Evolutionary conservation across 1,140 invertebrate species (phyloP), one percentile per base, ranked within the genome.

Genomic region (Lasaia peninsularis): DNA sequence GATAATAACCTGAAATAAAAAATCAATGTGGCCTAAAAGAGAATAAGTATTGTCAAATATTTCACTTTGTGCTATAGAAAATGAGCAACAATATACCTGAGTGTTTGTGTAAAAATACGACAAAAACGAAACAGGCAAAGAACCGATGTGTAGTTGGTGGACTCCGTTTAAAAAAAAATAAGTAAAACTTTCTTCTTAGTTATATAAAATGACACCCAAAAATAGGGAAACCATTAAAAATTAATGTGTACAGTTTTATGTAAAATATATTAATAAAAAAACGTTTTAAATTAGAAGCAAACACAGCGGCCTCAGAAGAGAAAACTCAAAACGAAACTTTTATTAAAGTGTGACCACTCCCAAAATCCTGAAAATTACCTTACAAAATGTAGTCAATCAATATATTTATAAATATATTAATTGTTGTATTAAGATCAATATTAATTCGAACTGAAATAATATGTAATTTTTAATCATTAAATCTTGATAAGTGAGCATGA

Each of bases 1-100:
- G 85, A 85, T 86, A 88, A 78, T 88, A 88, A 88, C 85, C 85
- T 88, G 85, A 82, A 88, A 88, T 80, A 80, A 85, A 87, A 88
- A 88, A 85, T 85, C 82, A 88, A 88, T 87, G 80, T 83, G 74
- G 62, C 37, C 58, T 68, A 75, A 73, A 69, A 69, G 58, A 52
- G 55, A 63, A 58, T 65, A 63, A 62, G 40, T 31, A 21, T 60
- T 20, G 35, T 58, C 52, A 44, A 21, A 53, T 52, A 58, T 21
- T 28, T 16, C 28, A 16, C 35, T 50, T 31, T 52, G 14, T 28
- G 18, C 31, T 4, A 40, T n/a, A 55, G 12, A 31, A 24, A 44
- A 24, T 8, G 40, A 21, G 10, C 18, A 48, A 20, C n/a, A 48
- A 20, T 48, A 55, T 63, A 67, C 61, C 65, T 63, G 51, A 54